These are phyloP conservation scores for Anolis sagrei DNA, from an alignment of 2,113 vertebrate genomes.

Conservation along the genomic window DNA sequence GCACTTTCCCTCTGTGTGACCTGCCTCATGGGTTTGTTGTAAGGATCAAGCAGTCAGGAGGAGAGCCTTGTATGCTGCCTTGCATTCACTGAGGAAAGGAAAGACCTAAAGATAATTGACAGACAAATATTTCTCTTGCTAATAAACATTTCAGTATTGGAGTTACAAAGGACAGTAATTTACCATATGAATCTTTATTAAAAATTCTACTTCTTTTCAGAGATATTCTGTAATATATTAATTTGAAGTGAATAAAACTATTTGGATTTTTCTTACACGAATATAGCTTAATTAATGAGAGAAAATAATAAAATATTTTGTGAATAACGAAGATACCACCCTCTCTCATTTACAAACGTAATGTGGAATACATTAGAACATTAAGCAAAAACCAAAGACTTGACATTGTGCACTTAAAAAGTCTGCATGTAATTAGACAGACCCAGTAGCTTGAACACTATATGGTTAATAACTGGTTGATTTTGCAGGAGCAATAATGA, in stretches of 20 bases:
- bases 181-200: not conserved
- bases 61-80: no score
- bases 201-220: not conserved
- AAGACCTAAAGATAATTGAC: not conserved
- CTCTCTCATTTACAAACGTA: slow-evolving; percentile 21
- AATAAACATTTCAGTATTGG: not conserved
- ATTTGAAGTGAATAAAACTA: slow-evolving; percentile 27
- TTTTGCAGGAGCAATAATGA: slow-evolving; percentile 5
- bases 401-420: slow-evolving; percentile 22
- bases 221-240: slow-evolving; percentile 8
- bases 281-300: slow-evolving; percentile 2
- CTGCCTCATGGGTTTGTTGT: no score
- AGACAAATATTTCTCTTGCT: not conserved
- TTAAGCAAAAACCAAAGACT: slow-evolving; percentile 35
- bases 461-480: slow-evolving; percentile 16
- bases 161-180: not conserved
- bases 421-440: slow-evolving; percentile 37
- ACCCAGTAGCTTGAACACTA: not conserved
- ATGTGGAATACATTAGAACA: slow-evolving; percentile 39
- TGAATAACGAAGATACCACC: slow-evolving; percentile 31
- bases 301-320: slow-evolving; percentile 16
- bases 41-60: no score
- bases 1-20: no score
- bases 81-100: no score
- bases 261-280: slow-evolving; percentile 6